Evolutionary conservation across 2,888 invertebrate species (phyloP).

Genomic region (Luffia ferchaultella): DNA sequence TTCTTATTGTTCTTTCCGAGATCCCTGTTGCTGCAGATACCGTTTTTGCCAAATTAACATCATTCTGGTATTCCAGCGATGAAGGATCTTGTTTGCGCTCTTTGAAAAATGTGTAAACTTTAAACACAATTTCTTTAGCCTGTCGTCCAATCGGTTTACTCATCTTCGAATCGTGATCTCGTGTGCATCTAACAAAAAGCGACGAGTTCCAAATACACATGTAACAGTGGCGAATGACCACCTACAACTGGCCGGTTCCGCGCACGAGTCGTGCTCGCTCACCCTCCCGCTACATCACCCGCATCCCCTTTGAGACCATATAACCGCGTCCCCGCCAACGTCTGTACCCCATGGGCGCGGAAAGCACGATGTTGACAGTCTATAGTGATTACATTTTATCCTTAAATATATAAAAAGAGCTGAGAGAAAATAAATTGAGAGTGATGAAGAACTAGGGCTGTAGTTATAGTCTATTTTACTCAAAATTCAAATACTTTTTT

Average conservation of each 20-base stretch:
- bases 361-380: background rate
- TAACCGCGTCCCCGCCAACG: background rate
- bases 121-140: background rate
- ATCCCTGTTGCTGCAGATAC: background rate
- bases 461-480: too few species aligned
- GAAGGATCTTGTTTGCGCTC: background rate
- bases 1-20: background rate
- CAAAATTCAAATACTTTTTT: too few species aligned
- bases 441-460: too few species aligned
- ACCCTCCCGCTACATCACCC: background rate
- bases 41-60: background rate
- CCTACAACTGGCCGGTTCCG: background rate
- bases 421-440: too few species aligned
- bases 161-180: background rate
- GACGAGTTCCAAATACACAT: background rate
- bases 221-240: background rate
- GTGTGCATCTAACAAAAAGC: background rate
- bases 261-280: background rate
- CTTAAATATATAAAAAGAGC: too few species aligned
- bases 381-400: too few species aligned
- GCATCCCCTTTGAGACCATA: background rate
- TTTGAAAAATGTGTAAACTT: background rate
- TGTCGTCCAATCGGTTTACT: background rate
- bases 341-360: too few species aligned
- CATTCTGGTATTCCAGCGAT: background rate